Evolutionary conservation across 2,888 invertebrate genomes (phyloP).

Genomic region (Caenorhabditis doughertyi): DNA sequence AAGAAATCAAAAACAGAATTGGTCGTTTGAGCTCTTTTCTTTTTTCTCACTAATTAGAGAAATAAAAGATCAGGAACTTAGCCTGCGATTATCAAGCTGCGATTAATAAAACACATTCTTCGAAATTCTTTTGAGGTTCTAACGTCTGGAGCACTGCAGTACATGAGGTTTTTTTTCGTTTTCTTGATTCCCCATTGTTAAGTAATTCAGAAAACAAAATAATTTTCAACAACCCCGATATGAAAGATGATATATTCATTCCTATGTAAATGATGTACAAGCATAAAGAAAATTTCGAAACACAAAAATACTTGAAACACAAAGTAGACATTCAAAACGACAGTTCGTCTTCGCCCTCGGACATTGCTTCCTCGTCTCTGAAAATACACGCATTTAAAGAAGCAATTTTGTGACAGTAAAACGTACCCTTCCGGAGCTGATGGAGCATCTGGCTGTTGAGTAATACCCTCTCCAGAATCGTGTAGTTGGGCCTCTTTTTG

Average conservation of each 20-base stretch:
- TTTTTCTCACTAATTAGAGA: neutral
- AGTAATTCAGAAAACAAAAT: too few species aligned
- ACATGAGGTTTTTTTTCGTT: too few species aligned
- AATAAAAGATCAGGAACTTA: too few species aligned
- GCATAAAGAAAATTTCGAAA: neutral
- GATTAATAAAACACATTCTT: neutral
- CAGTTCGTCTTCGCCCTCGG: slow-evolving; percentile 51
- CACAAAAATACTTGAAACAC: neutral
- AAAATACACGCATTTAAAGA: too few species aligned
- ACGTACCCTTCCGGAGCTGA: neutral
- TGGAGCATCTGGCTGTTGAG: neutral
- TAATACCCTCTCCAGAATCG: neutral
- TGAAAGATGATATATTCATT: slow-evolving; percentile 3
- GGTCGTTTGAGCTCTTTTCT: neutral
- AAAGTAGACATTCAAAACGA: slow-evolving; percentile 13
- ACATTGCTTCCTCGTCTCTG: slow-evolving; percentile 45
- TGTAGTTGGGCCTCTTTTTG: too few species aligned
- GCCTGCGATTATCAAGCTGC: too few species aligned
- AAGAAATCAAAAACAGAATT: neutral
- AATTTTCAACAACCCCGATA: too few species aligned
- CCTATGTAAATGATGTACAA: neutral
- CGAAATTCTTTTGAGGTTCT: neutral
- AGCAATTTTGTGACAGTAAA: neutral
- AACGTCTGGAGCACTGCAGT: too few species aligned
- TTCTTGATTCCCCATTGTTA: too few species aligned